Conservation (phyloP, 2,888 invertebrate species). For the Tenthredo notha region DNA sequence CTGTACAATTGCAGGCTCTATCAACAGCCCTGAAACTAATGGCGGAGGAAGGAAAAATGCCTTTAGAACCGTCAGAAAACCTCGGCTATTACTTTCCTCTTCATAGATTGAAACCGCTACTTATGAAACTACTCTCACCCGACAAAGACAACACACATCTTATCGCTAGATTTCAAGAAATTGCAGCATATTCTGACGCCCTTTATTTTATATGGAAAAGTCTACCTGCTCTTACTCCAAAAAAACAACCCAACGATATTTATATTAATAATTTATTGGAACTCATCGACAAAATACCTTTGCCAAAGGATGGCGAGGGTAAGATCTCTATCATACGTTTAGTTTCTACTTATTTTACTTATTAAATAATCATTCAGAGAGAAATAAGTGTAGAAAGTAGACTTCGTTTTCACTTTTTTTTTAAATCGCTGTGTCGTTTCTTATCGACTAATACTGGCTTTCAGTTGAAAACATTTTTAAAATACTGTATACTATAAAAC, state of each 20-base stretch:
- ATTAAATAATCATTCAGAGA: not conserved
- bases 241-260: constrained; percentile 80
- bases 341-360: not conserved
- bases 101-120: constrained; percentile 84
- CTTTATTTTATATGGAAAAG: constrained; percentile 86
- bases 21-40: constrained; percentile 88
- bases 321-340: constrained; percentile 60
- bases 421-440: not conserved
- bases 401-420: not conserved
- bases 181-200: constrained; percentile 87
- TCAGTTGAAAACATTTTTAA: not conserved
- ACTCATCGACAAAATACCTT: constrained; percentile 81
- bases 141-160: constrained; percentile 82
- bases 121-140: constrained; percentile 83
- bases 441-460: not conserved
- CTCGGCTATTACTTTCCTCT: constrained; percentile 83
- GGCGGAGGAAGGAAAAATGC: constrained; percentile 86
- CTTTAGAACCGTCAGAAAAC: constrained; percentile 80
- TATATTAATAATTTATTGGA: constrained; percentile 84
- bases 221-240: constrained; percentile 81
- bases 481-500: not conserved
- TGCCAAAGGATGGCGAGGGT: constrained; percentile 78
- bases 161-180: constrained; percentile 87
- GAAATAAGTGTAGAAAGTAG: not conserved
- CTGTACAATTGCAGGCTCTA: constrained; percentile 83